Evolutionary conservation across 2,113 vertebrate genomes (phyloP).

Genomic region (Mus spicilegus): DNA sequence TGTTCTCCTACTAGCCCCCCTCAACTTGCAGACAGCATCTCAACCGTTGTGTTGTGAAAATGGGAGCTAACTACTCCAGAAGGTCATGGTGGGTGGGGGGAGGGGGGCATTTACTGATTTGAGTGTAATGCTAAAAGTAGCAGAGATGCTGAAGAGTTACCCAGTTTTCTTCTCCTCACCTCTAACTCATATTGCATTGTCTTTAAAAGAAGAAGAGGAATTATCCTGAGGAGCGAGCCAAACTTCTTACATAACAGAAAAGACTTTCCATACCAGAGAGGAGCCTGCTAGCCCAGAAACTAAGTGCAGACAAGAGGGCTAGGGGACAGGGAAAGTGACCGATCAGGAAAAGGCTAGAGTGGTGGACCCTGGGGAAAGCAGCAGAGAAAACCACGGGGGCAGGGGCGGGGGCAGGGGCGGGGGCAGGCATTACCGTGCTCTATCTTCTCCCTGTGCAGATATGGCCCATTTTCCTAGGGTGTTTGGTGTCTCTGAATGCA

Average conservation of each 20-base stretch:
- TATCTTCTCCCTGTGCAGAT: not conserved
- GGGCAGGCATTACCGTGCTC: not conserved
- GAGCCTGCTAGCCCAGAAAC: not conserved
- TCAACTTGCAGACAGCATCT: not conserved
- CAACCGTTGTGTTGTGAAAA: not conserved
- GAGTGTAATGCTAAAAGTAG: not conserved
- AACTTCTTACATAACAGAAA: conserved; percentile 16
- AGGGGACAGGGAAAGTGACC: not conserved
- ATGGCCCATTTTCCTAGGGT: not conserved
- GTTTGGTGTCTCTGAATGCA: not conserved
- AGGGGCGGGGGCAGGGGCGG: not conserved
- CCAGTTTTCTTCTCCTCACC: not conserved
- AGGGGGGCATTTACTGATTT: not conserved
- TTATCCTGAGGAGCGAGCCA: not conserved
- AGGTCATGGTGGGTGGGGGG: not conserved
- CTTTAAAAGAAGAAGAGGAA: not conserved
- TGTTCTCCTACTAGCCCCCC: not conserved
- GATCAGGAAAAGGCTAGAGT: not conserved
- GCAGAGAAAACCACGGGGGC: not conserved
- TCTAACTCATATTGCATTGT: not conserved
- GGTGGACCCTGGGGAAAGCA: too few relatives aligned
- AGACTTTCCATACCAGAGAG: not conserved
- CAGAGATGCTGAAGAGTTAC: not conserved
- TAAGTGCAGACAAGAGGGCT: not conserved
- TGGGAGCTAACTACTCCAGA: not conserved